Conservation (phyloP, 2,888 invertebrate genomes). For the Vanessa cardui region DNA sequence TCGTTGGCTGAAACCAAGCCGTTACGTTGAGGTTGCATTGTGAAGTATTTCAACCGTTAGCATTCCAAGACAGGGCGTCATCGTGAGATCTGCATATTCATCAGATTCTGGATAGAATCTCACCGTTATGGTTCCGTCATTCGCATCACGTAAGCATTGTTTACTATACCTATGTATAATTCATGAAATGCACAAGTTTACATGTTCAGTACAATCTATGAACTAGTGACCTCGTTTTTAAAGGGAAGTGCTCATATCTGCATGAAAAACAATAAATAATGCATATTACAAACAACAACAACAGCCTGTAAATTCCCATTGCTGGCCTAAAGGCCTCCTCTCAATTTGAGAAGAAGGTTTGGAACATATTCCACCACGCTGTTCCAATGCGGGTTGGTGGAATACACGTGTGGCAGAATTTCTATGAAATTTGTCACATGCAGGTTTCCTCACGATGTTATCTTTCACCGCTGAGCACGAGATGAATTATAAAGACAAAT, state of each 20-base stretch:
- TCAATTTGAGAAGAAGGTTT: too few species aligned
- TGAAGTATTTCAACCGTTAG: constrained; percentile 75
- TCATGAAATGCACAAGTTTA: constrained; percentile 22
- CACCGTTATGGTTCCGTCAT: constrained; percentile 65
- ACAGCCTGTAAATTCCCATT: too few species aligned
- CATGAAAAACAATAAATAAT: too few species aligned
- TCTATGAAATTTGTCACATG: too few species aligned
- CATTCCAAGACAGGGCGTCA: constrained; percentile 70
- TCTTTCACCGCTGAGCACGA: too few species aligned
- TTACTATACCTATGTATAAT: constrained; percentile 33
- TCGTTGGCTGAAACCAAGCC: constrained; percentile 40
- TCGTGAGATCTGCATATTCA: constrained; percentile 75
- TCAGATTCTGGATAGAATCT: constrained; percentile 67
- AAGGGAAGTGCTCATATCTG: not conserved
- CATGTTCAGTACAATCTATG: constrained; percentile 48
- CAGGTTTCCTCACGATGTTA: too few species aligned
- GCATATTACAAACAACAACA: too few species aligned
- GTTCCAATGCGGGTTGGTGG: too few species aligned
- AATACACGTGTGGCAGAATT: too few species aligned
- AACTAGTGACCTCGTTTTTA: constrained; percentile 29
- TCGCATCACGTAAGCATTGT: constrained; percentile 50
- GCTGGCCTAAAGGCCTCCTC: too few species aligned
- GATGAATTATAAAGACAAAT: too few species aligned
- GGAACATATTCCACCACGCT: too few species aligned
- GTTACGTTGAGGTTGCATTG: constrained; percentile 47